phyloP scores from a whole-genome alignment of 30 jellyfish, hydroid and myxozoan genomes.

The Cassiopea andromeda region DNA sequence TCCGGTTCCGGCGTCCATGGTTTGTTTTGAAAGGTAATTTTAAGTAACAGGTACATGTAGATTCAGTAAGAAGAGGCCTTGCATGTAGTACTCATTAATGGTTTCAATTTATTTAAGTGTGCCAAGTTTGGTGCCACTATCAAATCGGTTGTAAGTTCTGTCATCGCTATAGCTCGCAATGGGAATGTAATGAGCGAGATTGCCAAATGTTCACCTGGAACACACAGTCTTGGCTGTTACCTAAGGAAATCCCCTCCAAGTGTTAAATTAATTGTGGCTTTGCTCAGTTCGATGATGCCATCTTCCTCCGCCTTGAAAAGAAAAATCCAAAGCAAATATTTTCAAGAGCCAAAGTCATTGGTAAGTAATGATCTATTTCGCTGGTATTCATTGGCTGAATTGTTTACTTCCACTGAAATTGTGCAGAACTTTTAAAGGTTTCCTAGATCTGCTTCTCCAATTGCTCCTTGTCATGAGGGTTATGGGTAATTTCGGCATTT shows the following conservation, averaged over 20 bases:
- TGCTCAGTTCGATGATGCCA: slow-evolving; percentile 4
- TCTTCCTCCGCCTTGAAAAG: slow-evolving; percentile 4
- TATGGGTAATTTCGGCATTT: too few species aligned
- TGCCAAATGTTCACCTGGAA: not conserved
- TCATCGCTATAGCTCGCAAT: not conserved
- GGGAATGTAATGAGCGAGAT: not conserved
- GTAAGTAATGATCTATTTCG: not conserved
- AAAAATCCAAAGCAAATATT: not conserved
- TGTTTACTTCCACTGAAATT: too few species aligned
- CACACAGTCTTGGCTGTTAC: not conserved
- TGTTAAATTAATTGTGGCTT: not conserved
- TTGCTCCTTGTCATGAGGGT: too few species aligned
- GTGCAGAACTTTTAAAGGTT: too few species aligned
- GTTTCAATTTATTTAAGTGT: slow-evolving; percentile 3
- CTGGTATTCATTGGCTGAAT: too few species aligned
- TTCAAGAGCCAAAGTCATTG: not conserved
- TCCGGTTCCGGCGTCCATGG: too few species aligned
- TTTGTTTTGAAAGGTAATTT: too few species aligned
- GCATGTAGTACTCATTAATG: not conserved
- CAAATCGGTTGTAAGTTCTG: not conserved
- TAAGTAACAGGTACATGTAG: too few species aligned
- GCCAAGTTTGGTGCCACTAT: not conserved
- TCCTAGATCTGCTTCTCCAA: too few species aligned
- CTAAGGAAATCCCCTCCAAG: not conserved
- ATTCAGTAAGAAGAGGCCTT: too few species aligned